phyloP scores from a whole-genome alignment of 2,888 invertebrate genomes.

The Sarcophaga variegata region DNA sequence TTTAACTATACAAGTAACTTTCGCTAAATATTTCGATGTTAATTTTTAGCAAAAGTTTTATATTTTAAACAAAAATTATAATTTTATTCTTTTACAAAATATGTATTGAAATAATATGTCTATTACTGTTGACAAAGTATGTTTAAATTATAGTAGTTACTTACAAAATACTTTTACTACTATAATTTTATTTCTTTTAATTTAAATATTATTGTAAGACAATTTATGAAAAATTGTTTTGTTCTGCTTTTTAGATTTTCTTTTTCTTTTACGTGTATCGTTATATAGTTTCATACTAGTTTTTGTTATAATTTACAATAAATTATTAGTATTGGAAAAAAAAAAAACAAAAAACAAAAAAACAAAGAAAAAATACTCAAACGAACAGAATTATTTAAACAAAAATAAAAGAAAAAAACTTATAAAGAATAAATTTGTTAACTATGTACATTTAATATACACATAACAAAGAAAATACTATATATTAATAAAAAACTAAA shows the following conservation, averaged over 20 bases:
- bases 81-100: slow-evolving; percentile 3
- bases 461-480: slow-evolving; percentile 61
- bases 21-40: background rate
- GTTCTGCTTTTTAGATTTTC: slow-evolving; percentile 20
- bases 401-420: slow-evolving; percentile 28
- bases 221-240: slow-evolving; percentile 16
- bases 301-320: slow-evolving; percentile 23
- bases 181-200: slow-evolving; percentile 66
- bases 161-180: slow-evolving; percentile 74
- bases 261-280: slow-evolving; percentile 22
- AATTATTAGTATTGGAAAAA: background rate
- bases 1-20: background rate
- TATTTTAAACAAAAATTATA: background rate
- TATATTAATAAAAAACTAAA: background rate
- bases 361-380: background rate
- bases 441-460: slow-evolving; percentile 67
- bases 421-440: slow-evolving; percentile 4
- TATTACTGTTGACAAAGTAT: slow-evolving; percentile 48
- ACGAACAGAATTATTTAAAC: background rate
- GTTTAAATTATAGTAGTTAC: slow-evolving; percentile 73
- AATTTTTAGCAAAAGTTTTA: background rate
- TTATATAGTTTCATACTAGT: slow-evolving; percentile 43
- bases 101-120: slow-evolving; percentile 25
- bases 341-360: slow-evolving; percentile 19
- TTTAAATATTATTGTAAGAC: slow-evolving; percentile 33